A percentile compares a stretch with the other conserved stretches of the same genome.
Conservation (phyloP, 1,140 invertebrate species). For the Eubasilissa regina region DNA sequence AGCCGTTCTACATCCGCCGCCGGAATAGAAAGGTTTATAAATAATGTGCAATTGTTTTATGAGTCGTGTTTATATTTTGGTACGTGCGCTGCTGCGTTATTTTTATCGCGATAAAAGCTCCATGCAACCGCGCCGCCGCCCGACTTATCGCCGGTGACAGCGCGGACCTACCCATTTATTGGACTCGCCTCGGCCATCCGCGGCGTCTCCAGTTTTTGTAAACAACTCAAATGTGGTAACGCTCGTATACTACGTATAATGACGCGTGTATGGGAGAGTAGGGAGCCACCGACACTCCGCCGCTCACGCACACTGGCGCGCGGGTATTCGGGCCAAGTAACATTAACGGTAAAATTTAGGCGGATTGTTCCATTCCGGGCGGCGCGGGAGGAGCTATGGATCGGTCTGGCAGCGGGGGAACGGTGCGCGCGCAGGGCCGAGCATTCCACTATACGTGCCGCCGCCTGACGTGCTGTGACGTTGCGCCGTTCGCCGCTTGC, state of each 20-base stretch:
- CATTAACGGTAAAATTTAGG: conserved; percentile 54
- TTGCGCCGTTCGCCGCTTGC: neutral
- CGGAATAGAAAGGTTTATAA: conserved; percentile 27
- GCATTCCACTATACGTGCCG: conserved; percentile 41
- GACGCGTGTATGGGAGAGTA: conserved; percentile 45
- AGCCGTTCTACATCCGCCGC: conserved; percentile 32
- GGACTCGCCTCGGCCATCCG: conserved; percentile 19
- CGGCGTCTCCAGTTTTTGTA: conserved; percentile 39
- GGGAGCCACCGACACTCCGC: conserved; percentile 18
- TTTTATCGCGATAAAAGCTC: conserved; percentile 4
- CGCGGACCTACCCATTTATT: conserved; percentile 24
- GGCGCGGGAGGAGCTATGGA: conserved; percentile 45
- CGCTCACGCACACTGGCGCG: conserved; percentile 26
- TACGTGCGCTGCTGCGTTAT: conserved; percentile 6
- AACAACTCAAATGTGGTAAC: conserved; percentile 46
- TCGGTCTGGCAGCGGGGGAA: conserved; percentile 17
- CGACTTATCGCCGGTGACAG: neutral
- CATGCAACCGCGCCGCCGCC: neutral
- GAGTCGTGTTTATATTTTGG: conserved; percentile 39
- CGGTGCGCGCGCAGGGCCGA: conserved; percentile 44
- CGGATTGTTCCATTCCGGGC: conserved; percentile 41
- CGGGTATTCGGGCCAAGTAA: conserved; percentile 49
- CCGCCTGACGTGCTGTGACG: conserved; percentile 48
- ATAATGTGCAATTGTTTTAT: conserved; percentile 29
- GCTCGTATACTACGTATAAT: conserved; percentile 42